Evolutionary conservation across 1,140 invertebrate genomes (phyloP), one percentile per base, ranked within the genome.

Genomic region (Coptotermes formosanus): DNA sequence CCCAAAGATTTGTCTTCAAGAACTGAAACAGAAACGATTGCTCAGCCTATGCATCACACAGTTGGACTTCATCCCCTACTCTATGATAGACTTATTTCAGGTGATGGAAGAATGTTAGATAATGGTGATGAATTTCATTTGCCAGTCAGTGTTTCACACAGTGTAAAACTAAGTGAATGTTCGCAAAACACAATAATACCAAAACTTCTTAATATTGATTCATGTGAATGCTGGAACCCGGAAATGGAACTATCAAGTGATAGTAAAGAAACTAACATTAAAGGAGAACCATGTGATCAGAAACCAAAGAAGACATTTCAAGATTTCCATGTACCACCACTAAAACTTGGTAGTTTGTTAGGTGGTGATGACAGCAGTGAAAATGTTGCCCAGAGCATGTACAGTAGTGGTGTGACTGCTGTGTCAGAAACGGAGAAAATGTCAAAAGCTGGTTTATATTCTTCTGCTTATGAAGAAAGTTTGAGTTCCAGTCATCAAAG

Each of bases 261-360:
- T 19, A 23, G 14, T 64, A n/a, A 19, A 64, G 21, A 64, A 12
- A 1, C 64, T 8, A 75, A n/a, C n/a, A 14, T 30, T 25, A 8
- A 25, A 30, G 3, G 30, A 30, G 25, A 8, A 12, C 25, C 64
- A 11, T 11, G 64, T 75, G 64, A 75, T 75, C 25, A 25, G 64
- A 75, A 75, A 25, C 25, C 25, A 75, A 75, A 75, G 14, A 75
- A 75, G 9, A 75, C n/a, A 75, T 25, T 30, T 11, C 64, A n/a
- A 75, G 64, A 75, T 75, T 75, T 75, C n/a, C 64, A 30, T 30
- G n/a, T 75, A n/a, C 64, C 64, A 75, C 64, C 64, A 75, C n/a
- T 75, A 30, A 9, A 75, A 30, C 64, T 75, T 30, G 64, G 64
- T 11, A 75, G n/a, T 75, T 75, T 75, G n/a, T 9, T 30, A n/a